Evolutionary conservation across 2,113 vertebrate species (phyloP).

Genomic region (Boulengeromyrus knoepffleri): DNA sequence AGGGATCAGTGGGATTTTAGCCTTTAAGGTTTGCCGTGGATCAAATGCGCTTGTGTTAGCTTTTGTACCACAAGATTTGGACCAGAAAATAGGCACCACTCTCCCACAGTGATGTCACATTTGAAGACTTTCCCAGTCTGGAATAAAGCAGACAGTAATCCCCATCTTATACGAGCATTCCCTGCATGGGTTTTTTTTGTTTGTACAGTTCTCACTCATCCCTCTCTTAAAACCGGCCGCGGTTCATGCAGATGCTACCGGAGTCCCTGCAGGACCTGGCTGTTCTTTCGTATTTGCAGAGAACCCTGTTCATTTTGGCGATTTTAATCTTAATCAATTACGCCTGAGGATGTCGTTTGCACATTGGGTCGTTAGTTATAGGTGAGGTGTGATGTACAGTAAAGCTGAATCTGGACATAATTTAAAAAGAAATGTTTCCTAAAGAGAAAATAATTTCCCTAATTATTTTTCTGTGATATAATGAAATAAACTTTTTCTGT

Average conservation of each 20-base stretch:
- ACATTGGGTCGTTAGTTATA: neutral
- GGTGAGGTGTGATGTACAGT: neutral
- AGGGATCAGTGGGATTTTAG: neutral
- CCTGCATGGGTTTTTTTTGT: neutral
- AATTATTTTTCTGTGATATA: neutral
- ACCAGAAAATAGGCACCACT: neutral
- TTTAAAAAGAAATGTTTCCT: neutral
- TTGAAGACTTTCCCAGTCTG: slow-evolving; percentile 25
- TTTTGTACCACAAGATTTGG: neutral
- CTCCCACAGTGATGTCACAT: neutral
- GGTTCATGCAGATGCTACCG: neutral
- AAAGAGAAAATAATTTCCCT: neutral
- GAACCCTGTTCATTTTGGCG: neutral
- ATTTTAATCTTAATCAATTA: neutral
- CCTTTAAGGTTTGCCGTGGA: neutral
- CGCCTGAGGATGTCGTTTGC: neutral
- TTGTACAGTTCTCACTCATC: neutral
- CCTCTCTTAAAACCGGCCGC: neutral
- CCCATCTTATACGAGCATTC: neutral
- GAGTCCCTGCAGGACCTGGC: neutral
- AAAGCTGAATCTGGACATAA: neutral
- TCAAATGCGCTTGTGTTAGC: slow-evolving; percentile 4
- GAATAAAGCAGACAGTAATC: slow-evolving; percentile 19
- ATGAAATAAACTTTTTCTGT: neutral
- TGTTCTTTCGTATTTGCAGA: neutral